A percentile compares a stretch with the other conserved stretches of the same genome.
Conservation (phyloP, 2,113 vertebrate genomes). For the Aleadryas rufinucha region DNA sequence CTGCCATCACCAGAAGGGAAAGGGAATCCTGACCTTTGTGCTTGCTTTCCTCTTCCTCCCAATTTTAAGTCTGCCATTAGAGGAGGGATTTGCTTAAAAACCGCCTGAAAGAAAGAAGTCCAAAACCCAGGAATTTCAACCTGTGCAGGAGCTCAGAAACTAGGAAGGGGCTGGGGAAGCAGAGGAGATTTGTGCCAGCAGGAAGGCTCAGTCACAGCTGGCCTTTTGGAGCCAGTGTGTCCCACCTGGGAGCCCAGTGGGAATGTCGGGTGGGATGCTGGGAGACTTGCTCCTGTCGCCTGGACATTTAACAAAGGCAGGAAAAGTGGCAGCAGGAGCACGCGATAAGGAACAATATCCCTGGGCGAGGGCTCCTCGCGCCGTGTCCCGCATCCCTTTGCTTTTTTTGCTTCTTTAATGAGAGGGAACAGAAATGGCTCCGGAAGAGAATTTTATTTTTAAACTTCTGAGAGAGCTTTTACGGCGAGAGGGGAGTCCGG, state of each 20-base stretch:
- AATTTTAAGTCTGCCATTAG: neutral
- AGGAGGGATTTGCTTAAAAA: neutral
- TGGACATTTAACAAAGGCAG: neutral
- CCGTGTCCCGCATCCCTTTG: neutral
- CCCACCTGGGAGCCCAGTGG: neutral
- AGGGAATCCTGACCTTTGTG: accelerated
- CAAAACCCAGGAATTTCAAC: neutral
- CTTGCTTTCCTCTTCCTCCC: neutral
- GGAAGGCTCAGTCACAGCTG: accelerated
- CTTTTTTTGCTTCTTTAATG: neutral
- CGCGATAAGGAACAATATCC: neutral
- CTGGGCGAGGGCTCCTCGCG: neutral
- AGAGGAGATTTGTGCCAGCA: neutral
- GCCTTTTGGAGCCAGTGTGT: neutral
- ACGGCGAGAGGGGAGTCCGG: neutral
- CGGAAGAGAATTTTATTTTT: slow-evolving; percentile 14
- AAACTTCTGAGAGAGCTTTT: slow-evolving; percentile 24
- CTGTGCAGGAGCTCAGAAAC: neutral
- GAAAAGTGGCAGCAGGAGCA: neutral
- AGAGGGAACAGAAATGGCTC: neutral
- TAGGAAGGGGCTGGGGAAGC: neutral
- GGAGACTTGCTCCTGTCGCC: neutral
- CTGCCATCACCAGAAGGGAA: neutral
- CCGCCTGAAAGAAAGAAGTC: neutral
- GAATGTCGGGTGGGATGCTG: neutral